Percentiles rank a stretch among this genome's conserved stretches.
Conservation (phyloP, 2,888 invertebrate genomes). For the Hirtodrosophila trivittata region DNA sequence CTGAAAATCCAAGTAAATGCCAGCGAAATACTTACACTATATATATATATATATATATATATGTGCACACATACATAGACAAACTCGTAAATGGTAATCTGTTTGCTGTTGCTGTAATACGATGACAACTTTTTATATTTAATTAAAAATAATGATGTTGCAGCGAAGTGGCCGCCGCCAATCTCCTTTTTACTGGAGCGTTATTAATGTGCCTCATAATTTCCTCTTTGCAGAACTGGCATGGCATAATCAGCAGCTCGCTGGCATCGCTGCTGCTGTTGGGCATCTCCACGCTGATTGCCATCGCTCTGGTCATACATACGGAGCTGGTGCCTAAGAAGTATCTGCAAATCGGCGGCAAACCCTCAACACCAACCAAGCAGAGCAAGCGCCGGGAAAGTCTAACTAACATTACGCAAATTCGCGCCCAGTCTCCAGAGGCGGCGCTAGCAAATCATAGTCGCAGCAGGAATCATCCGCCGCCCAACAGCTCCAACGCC, state of each 20-base stretch:
- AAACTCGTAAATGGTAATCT: slow-evolving; percentile 30
- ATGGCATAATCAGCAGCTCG: slow-evolving; percentile 86
- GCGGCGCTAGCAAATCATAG: slow-evolving; percentile 12
- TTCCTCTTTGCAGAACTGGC: slow-evolving; percentile 85
- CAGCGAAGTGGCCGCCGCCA: slow-evolving; percentile 38
- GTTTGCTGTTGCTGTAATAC: slow-evolving; percentile 21
- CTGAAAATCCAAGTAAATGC: slow-evolving; percentile 49
- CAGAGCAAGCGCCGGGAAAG: slow-evolving; percentile 61
- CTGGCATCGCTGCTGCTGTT: slow-evolving; percentile 87
- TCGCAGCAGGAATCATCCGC: slow-evolving; percentile 9
- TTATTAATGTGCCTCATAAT: slow-evolving; percentile 68
- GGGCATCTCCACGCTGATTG: slow-evolving; percentile 87
- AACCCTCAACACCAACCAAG: slow-evolving; percentile 57
- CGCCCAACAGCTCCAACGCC: not conserved
- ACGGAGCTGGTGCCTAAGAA: slow-evolving; percentile 83
- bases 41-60: slow-evolving; percentile 10
- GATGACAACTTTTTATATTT: slow-evolving; percentile 71
- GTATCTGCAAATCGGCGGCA: slow-evolving; percentile 69
- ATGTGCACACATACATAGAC: not conserved
- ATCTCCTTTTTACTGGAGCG: slow-evolving; percentile 46
- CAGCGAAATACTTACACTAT: slow-evolving; percentile 34
- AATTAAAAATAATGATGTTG: slow-evolving; percentile 76
- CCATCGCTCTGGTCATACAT: slow-evolving; percentile 83
- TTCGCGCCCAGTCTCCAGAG: slow-evolving; percentile 59
- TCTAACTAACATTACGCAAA: slow-evolving; percentile 73